Conservation (phyloP, 2,888 invertebrate species). For the Drosophila recens region DNA sequence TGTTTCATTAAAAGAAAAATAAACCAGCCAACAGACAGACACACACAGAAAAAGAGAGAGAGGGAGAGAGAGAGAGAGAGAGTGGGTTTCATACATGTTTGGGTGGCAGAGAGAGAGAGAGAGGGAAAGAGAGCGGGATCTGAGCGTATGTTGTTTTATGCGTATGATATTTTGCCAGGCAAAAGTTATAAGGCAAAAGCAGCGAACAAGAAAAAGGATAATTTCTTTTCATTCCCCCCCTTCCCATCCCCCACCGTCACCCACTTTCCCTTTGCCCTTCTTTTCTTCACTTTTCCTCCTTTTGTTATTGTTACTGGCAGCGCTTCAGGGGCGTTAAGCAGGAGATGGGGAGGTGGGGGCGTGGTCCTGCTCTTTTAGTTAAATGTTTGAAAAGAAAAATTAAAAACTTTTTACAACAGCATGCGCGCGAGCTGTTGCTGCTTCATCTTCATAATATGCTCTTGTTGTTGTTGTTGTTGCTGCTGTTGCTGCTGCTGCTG, state of each 20-base stretch:
- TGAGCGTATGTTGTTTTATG: conserved; percentile 75
- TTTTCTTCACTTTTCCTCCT: background rate
- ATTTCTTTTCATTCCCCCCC: conserved; percentile 35
- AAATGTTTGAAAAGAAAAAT: conserved; percentile 82
- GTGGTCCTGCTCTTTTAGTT: conserved; percentile 77
- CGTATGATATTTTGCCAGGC: conserved; percentile 78
- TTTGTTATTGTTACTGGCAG: conserved; percentile 13
- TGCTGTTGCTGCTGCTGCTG: conserved; percentile 14
- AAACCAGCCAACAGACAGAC: conserved; percentile 34
- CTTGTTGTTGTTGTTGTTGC: conserved; percentile 11
- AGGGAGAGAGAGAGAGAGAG: background rate
- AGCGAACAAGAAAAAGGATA: conserved; percentile 58
- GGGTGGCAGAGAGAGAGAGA: background rate
- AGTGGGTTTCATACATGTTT: background rate
- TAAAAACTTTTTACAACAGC: conserved; percentile 80
- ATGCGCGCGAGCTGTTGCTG: conserved; percentile 63
- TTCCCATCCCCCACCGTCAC: conserved; percentile 6
- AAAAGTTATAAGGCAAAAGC: conserved; percentile 68
- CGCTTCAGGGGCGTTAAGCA: conserved; percentile 26
- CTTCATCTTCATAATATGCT: conserved; percentile 26
- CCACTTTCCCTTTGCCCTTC: too few species aligned
- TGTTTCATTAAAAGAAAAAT: conserved; percentile 80
- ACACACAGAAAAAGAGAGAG: too few species aligned
- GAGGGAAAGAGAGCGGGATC: background rate
- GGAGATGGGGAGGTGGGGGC: conserved; percentile 6